These are phyloP conservation scores for Cyclophora punctaria DNA, from an alignment of 2,888 invertebrate genomes.

Conservation along the genomic window DNA sequence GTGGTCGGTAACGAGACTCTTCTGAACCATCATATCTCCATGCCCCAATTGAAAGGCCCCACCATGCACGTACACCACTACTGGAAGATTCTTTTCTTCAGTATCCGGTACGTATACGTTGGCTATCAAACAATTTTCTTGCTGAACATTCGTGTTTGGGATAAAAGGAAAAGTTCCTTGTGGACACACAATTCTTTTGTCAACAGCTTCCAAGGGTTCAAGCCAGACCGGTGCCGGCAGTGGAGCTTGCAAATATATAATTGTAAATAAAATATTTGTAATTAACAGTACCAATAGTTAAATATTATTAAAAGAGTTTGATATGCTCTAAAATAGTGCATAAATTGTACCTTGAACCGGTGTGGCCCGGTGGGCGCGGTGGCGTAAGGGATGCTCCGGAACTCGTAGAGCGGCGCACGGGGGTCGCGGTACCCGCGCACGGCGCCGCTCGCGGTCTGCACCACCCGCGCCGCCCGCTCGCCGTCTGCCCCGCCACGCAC, in stretches of 20 bases:
- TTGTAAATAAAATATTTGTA: too few relatives aligned
- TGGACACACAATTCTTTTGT: conserved; percentile 29
- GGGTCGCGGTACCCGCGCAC: conserved; percentile 33
- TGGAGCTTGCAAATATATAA: conserved; percentile 24
- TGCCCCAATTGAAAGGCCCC: conserved; percentile 49
- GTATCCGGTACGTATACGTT: conserved; percentile 46
- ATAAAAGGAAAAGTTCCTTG: conserved; percentile 12
- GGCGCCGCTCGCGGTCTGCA: conserved; percentile 31
- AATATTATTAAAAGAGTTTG: not conserved
- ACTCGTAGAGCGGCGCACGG: conserved; percentile 26
- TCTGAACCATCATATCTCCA: conserved; percentile 29
- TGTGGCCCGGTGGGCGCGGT: conserved; percentile 38
- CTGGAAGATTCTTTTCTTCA: conserved; percentile 34
- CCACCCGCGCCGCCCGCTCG: conserved; percentile 14
- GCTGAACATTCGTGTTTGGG: not conserved
- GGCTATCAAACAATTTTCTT: conserved; percentile 47
- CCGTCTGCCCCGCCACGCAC: conserved; percentile 1
- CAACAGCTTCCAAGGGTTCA: conserved; percentile 23
- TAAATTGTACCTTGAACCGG: conserved; percentile 29
- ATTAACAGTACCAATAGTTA: not conserved
- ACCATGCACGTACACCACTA: conserved; percentile 56
- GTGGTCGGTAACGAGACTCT: conserved; percentile 26
- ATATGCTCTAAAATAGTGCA: too few relatives aligned
- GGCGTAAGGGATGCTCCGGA: conserved; percentile 46
- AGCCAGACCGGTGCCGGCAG: conserved; percentile 29